Conservation (phyloP, 2,113 vertebrate species). For the Herpetotheres cachinnans region DNA sequence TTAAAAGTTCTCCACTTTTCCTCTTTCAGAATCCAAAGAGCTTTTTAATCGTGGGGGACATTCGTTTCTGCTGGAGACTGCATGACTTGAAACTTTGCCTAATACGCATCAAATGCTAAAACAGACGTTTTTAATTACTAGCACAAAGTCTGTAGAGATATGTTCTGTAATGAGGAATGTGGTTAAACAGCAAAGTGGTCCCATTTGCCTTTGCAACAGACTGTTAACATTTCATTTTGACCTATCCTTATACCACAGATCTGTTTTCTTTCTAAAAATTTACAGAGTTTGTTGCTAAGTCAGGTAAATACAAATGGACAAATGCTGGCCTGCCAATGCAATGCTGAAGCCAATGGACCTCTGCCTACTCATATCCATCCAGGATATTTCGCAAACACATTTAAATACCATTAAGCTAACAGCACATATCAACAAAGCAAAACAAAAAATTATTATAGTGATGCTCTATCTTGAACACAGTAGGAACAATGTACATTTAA, state of each 20-base stretch:
- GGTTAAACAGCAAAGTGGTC: slow-evolving; percentile 41
- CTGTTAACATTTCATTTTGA: slow-evolving; percentile 42
- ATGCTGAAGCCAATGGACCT: neutral
- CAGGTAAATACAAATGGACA: slow-evolving; percentile 33
- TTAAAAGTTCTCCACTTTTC: slow-evolving; percentile 21
- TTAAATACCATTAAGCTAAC: neutral
- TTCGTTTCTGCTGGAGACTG: slow-evolving; percentile 36
- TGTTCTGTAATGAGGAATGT: slow-evolving; percentile 44
- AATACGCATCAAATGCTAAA: slow-evolving; percentile 44
- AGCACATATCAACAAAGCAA: neutral
- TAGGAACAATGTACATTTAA: neutral
- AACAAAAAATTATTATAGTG: neutral
- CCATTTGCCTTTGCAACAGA: slow-evolving; percentile 26
- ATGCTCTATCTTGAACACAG: neutral
- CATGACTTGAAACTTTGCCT: slow-evolving; percentile 46
- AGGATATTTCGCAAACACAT: neutral
- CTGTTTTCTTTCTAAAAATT: slow-evolving; percentile 13
- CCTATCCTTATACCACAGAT: neutral
- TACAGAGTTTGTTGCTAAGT: slow-evolving; percentile 30
- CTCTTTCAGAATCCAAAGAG: neutral
- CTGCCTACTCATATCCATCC: neutral
- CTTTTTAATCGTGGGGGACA: slow-evolving; percentile 3
- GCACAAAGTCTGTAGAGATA: slow-evolving; percentile 42
- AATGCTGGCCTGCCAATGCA: neutral
- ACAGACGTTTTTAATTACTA: slow-evolving; percentile 65